These are phyloP conservation scores for Aegithalos caudatus DNA, from an alignment of 2,113 vertebrate genomes.

Conservation along the genomic window DNA sequence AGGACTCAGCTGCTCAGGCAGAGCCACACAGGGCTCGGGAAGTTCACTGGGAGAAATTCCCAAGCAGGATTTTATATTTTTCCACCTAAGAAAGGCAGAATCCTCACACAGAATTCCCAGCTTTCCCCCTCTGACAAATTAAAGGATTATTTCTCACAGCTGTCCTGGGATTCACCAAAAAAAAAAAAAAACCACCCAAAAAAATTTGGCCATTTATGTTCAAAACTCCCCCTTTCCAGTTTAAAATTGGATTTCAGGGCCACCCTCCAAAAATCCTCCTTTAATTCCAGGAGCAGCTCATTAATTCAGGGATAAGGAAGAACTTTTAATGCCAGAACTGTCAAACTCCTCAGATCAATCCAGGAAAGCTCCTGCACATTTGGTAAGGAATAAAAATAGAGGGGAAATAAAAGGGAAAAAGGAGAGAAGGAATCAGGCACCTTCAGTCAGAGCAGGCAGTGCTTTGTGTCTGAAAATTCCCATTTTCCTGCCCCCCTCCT, in stretches of 20 bases:
- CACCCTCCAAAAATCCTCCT: neutral
- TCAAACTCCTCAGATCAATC: neutral
- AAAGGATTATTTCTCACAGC: neutral
- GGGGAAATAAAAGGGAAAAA: fast-evolving
- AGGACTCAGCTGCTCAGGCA: neutral
- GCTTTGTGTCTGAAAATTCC: neutral
- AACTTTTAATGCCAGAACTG: neutral
- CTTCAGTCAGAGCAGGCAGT: neutral
- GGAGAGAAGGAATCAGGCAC: too few relatives aligned
- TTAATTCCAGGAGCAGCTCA: neutral
- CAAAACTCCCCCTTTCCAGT: too few relatives aligned
- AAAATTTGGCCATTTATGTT: neutral
- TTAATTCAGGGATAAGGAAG: neutral
- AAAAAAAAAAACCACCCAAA: neutral
- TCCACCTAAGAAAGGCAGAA: neutral
- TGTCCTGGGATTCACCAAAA: neutral
- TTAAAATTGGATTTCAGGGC: neutral
- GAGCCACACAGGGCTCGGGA: fast-evolving
- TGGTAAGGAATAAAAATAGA: neutral
- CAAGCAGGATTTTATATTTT: neutral
- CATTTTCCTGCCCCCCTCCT: neutral
- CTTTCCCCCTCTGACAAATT: neutral
- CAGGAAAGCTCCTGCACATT: neutral
- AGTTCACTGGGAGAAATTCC: fast-evolving
- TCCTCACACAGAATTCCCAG: neutral